A percentile compares a stretch with the other conserved stretches of the same genome.
Conservation (phyloP, 1,140 invertebrate genomes). For the Saccostrea echinata region DNA sequence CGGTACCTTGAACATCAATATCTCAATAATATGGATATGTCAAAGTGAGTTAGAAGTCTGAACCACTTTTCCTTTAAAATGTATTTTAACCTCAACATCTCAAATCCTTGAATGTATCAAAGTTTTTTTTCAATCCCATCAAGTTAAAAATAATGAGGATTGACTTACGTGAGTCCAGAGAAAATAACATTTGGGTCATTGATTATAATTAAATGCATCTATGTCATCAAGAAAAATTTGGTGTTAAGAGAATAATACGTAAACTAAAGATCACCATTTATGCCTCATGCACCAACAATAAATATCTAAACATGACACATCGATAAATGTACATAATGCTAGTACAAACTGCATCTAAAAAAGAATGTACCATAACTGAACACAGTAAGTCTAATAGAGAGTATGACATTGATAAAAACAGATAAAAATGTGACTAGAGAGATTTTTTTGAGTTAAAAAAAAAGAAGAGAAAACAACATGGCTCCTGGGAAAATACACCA, state of each 20-base stretch:
- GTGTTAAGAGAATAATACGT: background rate
- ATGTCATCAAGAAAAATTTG: no score
- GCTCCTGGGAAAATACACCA: background rate
- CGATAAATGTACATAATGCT: background rate
- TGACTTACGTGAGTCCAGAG: no score
- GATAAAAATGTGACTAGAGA: constrained; percentile 19
- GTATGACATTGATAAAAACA: background rate
- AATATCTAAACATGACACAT: background rate
- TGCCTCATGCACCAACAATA: background rate
- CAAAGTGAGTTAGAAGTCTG: no score
- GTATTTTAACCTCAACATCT: no score
- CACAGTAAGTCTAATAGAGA: background rate
- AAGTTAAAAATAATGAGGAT: no score
- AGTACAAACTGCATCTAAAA: background rate
- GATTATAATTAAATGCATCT: background rate
- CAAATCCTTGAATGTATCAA: no score
- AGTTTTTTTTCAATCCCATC: no score
- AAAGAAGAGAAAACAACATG: background rate
- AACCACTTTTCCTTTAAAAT: no score
- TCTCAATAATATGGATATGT: no score
- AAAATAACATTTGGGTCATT: no score
- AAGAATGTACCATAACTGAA: background rate
- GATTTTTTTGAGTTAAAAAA: constrained; percentile 6
- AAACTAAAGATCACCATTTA: background rate
- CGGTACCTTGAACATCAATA: no score